Percentiles rank a stretch among this genome's conserved stretches.
Evolutionary conservation across 2,888 invertebrate species (phyloP).

Genomic region (Sesia apiformis): DNA sequence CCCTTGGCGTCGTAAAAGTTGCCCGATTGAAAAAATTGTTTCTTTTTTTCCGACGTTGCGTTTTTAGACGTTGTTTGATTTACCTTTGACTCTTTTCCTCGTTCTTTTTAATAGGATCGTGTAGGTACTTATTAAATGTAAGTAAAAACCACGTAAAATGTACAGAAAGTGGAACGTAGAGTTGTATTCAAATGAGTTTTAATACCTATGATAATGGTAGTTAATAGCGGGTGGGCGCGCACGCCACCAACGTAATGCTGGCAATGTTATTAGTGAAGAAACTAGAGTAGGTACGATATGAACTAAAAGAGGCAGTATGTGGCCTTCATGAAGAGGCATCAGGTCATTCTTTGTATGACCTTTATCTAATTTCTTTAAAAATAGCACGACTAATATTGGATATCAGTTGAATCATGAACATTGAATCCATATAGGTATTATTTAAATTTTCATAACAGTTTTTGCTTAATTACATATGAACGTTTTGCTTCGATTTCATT

Average conservation of each 20-base stretch:
- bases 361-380: too few relatives aligned
- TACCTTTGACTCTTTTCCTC: conserved; percentile 7
- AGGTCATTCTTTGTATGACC: too few relatives aligned
- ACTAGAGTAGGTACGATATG: not conserved
- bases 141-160: not conserved
- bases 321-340: too few relatives aligned
- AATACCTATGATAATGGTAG: conserved; percentile 1
- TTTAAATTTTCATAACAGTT: too few relatives aligned
- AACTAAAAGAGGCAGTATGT: too few relatives aligned
- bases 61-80: conserved; percentile 16
- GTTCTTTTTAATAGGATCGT: not conserved
- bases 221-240: conserved; percentile 19
- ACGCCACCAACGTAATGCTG: conserved; percentile 15
- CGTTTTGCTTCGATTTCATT: too few relatives aligned
- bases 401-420: too few relatives aligned
- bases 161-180: not conserved
- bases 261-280: not conserved
- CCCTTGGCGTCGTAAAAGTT: conserved; percentile 62
- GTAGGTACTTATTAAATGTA: not conserved
- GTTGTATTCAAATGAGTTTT: not conserved
- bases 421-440: too few relatives aligned
- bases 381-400: too few relatives aligned
- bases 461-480: too few relatives aligned
- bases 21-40: conserved; percentile 61
- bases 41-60: conserved; percentile 20